Conservation (phyloP, 2,888 invertebrate genomes). For the Torymus tubicola region DNA sequence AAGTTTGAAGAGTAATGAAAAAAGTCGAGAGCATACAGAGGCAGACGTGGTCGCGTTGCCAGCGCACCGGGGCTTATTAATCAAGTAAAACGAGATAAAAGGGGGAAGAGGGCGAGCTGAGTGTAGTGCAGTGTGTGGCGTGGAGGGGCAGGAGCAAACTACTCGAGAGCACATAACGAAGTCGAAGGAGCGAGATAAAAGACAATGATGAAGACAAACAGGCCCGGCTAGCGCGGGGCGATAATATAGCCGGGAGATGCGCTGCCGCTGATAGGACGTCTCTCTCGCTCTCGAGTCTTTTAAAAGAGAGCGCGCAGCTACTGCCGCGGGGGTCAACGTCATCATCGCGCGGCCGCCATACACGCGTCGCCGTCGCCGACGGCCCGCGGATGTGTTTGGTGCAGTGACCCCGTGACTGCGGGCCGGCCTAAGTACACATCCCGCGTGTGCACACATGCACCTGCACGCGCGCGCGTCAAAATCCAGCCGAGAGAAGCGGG, state of each 20-base stretch:
- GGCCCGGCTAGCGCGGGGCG: slow-evolving; percentile 4
- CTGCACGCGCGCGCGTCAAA: neutral
- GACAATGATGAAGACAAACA: slow-evolving; percentile 55
- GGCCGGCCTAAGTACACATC: neutral
- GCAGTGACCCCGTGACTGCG: slow-evolving; percentile 63
- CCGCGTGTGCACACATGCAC: neutral
- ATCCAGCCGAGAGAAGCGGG: neutral
- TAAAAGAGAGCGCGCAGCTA: slow-evolving; percentile 48
- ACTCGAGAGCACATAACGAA: slow-evolving; percentile 29
- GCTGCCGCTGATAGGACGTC: slow-evolving; percentile 24
- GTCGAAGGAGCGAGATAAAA: slow-evolving; percentile 41
- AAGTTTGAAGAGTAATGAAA: neutral
- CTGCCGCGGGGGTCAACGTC: slow-evolving; percentile 55
- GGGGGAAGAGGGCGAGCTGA: neutral
- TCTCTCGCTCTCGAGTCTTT: slow-evolving; percentile 4
- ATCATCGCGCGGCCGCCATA: neutral
- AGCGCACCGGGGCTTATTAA: slow-evolving; percentile 18
- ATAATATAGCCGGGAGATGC: slow-evolving; percentile 10
- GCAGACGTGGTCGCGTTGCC: neutral
- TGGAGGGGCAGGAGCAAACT: neutral
- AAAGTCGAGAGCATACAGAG: neutral
- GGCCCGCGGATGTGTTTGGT: slow-evolving; percentile 60
- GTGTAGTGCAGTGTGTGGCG: too few species aligned
- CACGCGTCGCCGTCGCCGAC: neutral
- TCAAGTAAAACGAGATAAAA: slow-evolving; percentile 35